Percentiles rank a stretch among this genome's conserved stretches.
Evolutionary conservation across 2,113 vertebrate genomes (phyloP).

Genomic region (Festucalex cinctus): DNA sequence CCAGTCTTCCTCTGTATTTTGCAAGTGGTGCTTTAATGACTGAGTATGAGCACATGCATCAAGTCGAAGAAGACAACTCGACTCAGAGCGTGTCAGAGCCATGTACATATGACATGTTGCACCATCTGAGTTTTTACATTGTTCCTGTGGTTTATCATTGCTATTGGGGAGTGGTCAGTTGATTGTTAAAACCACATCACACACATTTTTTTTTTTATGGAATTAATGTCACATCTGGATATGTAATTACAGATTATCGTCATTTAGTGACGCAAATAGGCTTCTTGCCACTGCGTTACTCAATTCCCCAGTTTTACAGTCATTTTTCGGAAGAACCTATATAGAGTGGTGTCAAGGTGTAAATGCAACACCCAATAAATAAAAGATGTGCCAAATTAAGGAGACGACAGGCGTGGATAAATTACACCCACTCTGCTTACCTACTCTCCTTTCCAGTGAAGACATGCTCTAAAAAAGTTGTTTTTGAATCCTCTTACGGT

Average conservation of each 20-base stretch:
- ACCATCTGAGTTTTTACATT: background rate
- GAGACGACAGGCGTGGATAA: background rate
- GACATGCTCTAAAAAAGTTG: background rate
- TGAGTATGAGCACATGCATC: background rate
- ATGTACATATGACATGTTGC: background rate
- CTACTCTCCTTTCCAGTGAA: background rate
- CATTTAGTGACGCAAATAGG: background rate
- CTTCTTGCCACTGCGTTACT: background rate
- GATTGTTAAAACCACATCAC: background rate
- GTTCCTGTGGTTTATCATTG: background rate
- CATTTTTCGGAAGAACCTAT: background rate
- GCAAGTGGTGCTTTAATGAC: slow-evolving; percentile 23
- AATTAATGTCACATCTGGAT: background rate
- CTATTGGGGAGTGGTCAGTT: background rate
- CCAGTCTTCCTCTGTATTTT: slow-evolving; percentile 12
- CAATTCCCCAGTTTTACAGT: background rate
- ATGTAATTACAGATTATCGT: background rate
- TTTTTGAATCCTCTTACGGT: background rate
- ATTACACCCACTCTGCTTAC: background rate
- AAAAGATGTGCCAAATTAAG: background rate
- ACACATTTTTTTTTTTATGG: background rate
- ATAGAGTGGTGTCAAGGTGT: background rate
- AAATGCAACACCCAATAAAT: background rate
- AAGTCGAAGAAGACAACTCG: background rate
- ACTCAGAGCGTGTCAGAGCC: background rate